Percentiles rank a stretch among this genome's conserved stretches.
phyloP scores from a whole-genome alignment of 2,888 invertebrate species.

The Yponomeuta plumbellus region DNA sequence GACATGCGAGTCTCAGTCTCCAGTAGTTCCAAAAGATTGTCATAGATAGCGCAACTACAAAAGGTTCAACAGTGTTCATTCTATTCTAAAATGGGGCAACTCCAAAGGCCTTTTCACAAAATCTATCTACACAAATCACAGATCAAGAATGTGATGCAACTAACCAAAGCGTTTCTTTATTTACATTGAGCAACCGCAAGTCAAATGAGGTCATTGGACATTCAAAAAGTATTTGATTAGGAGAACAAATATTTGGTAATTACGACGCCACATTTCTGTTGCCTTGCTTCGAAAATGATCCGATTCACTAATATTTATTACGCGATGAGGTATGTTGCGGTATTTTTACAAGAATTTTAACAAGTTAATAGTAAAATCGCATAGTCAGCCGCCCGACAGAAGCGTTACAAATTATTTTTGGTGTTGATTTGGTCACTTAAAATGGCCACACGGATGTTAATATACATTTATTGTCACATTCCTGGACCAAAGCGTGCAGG shows the following conservation, averaged over 20 bases:
- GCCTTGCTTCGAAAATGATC: slow-evolving; percentile 22
- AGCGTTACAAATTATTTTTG: background rate
- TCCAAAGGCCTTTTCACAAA: too few species aligned
- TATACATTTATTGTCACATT: too few species aligned
- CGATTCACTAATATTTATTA: slow-evolving; percentile 30
- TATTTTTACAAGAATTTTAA: slow-evolving; percentile 23
- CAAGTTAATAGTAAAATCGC: background rate
- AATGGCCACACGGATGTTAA: too few species aligned
- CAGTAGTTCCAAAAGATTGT: too few species aligned
- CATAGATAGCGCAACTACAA: too few species aligned
- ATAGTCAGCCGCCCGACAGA: slow-evolving; percentile 4
- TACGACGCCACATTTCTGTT: slow-evolving; percentile 28
- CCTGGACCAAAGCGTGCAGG: too few species aligned
- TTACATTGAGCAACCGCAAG: background rate
- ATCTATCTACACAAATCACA: too few species aligned
- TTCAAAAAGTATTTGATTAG: background rate
- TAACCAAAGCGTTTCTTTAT: background rate
- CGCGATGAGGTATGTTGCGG: slow-evolving; percentile 56
- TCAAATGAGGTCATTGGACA: background rate
- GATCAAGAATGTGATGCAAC: too few species aligned
- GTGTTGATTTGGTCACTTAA: too few species aligned
- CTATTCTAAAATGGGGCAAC: too few species aligned
- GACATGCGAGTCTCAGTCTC: too few species aligned
- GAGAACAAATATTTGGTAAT: slow-evolving; percentile 36
- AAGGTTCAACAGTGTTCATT: too few species aligned